Percentiles rank a stretch among this genome's conserved stretches.
Conservation (phyloP, 2,797 vertebrate species). For the Smutsia gigantea region DNA sequence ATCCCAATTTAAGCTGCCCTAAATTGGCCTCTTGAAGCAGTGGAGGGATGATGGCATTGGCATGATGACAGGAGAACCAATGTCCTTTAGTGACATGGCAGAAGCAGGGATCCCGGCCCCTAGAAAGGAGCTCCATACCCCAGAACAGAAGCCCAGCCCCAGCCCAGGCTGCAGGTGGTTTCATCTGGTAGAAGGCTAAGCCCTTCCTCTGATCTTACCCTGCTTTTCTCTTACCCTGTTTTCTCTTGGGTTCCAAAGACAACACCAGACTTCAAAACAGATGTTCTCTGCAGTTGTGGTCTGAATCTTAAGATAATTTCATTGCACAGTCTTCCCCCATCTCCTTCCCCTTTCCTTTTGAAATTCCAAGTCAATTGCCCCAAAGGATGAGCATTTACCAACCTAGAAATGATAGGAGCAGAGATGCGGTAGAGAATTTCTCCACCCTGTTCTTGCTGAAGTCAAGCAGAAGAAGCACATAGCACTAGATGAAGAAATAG, state of each 20-base stretch:
- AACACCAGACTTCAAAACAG: conserved; percentile 62
- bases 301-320: conserved; percentile 65
- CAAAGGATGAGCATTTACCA: conserved; percentile 2
- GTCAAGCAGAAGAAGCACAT: not conserved
- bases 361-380: conserved; percentile 44
- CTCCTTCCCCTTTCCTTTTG: conserved; percentile 47
- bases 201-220: conserved; percentile 40
- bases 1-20: conserved; percentile 56
- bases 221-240: conserved; percentile 42
- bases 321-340: conserved; percentile 1
- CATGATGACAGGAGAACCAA: not conserved
- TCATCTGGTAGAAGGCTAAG: not conserved
- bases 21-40: conserved; percentile 1
- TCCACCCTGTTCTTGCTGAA: not conserved
- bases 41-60: not conserved
- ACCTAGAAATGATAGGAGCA: conserved; percentile 8
- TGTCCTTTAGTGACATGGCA: not conserved
- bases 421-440: not conserved
- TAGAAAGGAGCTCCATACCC: not conserved
- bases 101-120: not conserved
- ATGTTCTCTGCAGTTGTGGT: conserved; percentile 66
- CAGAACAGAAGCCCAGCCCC: not conserved
- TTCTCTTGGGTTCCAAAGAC: conserved; percentile 70
- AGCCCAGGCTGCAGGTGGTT: conserved; percentile 13
- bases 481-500: not conserved